phyloP scores from a whole-genome alignment of 2,888 invertebrate species.

The Apotomis turbidana region DNA sequence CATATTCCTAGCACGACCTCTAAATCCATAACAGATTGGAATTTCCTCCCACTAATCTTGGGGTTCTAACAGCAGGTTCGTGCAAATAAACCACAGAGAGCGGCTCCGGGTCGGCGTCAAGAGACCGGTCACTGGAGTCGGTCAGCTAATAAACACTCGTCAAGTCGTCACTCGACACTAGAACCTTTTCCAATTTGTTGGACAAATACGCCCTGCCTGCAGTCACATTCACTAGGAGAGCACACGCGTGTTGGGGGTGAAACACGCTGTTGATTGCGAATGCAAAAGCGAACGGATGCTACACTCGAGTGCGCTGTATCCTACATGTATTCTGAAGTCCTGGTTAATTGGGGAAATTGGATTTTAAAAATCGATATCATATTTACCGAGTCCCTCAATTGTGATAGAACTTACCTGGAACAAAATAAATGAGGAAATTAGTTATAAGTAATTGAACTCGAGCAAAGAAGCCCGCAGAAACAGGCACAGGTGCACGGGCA shows the following conservation, averaged over 20 bases:
- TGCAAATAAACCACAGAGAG: constrained; percentile 24
- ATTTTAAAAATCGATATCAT: background rate
- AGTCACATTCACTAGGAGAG: constrained; percentile 24
- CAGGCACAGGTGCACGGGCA: background rate
- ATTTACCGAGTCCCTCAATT: background rate
- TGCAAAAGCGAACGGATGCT: constrained; percentile 23
- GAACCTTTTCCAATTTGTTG: constrained; percentile 45
- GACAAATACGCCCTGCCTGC: constrained; percentile 44
- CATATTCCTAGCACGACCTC: background rate
- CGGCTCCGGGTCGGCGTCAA: constrained; percentile 25
- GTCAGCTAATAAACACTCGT: constrained; percentile 53
- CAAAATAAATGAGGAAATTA: constrained; percentile 24
- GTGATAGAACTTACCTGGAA: constrained; percentile 37
- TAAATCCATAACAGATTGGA: background rate
- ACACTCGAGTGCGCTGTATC: constrained; percentile 24
- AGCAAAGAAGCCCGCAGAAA: background rate
- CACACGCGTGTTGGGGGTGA: constrained; percentile 8
- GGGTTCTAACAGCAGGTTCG: background rate
- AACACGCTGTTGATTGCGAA: constrained; percentile 28
- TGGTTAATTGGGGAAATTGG: constrained; percentile 15
- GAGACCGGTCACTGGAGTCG: constrained; percentile 42
- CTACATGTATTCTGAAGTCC: constrained; percentile 5
- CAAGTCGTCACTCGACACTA: constrained; percentile 44
- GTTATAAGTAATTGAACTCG: background rate
- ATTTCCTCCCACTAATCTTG: background rate